Conservation (phyloP, 2,888 invertebrate species). For the Lithosia quadra region DNA sequence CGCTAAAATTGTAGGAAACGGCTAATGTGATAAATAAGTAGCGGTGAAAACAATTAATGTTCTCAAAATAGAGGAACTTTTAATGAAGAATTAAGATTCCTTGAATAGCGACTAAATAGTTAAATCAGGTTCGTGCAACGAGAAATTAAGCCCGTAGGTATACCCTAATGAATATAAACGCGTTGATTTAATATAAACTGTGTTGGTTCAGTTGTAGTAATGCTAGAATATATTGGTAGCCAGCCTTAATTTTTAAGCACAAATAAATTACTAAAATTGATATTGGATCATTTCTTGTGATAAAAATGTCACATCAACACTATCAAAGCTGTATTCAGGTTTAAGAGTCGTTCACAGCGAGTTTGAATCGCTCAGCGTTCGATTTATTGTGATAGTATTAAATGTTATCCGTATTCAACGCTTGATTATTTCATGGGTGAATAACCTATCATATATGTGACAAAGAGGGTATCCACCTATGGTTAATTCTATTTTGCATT, state of each 20-base stretch:
- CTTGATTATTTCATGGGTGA: conserved; percentile 48
- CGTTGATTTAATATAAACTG: neutral
- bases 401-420: conserved; percentile 40
- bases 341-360: conserved; percentile 40
- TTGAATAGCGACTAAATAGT: neutral
- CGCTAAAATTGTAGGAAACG: neutral
- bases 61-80: neutral
- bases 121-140: neutral
- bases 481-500: conserved; percentile 55
- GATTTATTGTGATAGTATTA: conserved; percentile 50
- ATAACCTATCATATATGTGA: conserved; percentile 51
- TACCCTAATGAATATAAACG: neutral
- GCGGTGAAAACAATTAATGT: neutral
- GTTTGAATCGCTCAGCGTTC: conserved; percentile 38
- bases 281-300: conserved; percentile 29
- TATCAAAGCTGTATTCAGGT: conserved; percentile 29
- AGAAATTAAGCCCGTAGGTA: neutral
- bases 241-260: neutral
- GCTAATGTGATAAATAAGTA: neutral
- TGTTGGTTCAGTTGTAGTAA: too few species aligned
- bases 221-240: neutral
- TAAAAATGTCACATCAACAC: conserved; percentile 17
- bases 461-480: conserved; percentile 55
- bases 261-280: conserved; percentile 17
- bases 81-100: neutral